Percentiles rank a stretch among this genome's conserved stretches.
Conservation (phyloP, 2,888 invertebrate genomes). For the Coenonympha arcania region DNA sequence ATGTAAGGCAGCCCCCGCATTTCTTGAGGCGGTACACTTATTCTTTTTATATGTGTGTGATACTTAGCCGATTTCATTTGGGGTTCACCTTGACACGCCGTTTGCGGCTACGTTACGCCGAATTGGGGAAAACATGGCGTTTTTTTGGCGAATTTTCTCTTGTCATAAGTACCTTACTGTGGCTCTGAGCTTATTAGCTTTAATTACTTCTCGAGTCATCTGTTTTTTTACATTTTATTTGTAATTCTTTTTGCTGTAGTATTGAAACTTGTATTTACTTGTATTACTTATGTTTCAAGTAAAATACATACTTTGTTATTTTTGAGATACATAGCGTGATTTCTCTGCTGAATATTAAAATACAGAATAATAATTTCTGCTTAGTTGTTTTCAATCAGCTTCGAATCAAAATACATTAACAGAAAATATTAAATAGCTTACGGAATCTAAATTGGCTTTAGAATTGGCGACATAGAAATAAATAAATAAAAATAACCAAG, state of each 20-base stretch:
- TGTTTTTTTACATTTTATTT: conserved; percentile 10
- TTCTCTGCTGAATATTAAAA: no score
- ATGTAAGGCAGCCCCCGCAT: conserved; percentile 61
- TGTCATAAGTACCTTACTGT: conserved; percentile 23
- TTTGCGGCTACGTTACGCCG: conserved; percentile 56
- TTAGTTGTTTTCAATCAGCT: no score
- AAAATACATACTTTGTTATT: no score
- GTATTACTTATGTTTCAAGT: background rate
- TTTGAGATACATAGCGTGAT: no score
- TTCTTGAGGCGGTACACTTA: conserved; percentile 56
- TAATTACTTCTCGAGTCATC: conserved; percentile 22
- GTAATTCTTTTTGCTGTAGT: background rate
- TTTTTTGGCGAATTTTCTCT: conserved; percentile 23
- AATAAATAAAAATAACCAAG: background rate
- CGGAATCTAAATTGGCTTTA: no score
- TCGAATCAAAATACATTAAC: no score
- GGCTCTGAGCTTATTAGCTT: conserved; percentile 24
- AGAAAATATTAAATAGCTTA: no score
- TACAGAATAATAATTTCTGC: no score
- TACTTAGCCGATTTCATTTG: conserved; percentile 51
- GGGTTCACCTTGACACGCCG: conserved; percentile 64
- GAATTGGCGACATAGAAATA: no score
- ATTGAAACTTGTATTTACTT: no score
- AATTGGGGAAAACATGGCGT: conserved; percentile 39
- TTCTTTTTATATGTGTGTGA: conserved; percentile 55